Base-by-base conservation (phyloP, 2,888 invertebrate species). In the Drosophila ustulata region DNA sequence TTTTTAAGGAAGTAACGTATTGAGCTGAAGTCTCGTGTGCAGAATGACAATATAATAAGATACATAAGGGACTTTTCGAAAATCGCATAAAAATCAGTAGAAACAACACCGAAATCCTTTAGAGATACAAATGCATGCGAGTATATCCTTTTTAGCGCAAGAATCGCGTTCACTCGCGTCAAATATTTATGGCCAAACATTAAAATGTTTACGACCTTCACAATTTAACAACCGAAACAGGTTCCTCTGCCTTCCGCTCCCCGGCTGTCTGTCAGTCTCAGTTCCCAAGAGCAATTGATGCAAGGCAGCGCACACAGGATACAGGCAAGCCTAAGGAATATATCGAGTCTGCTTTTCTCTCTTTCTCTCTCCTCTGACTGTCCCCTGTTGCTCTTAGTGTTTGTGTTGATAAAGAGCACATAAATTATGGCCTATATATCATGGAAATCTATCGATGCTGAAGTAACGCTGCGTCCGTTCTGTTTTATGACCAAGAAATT, bases 191-290 rank as follows among this genome's bases (percentile, higher is more conserved):
- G 88, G 66, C 57, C 71, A 53, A 66, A 66, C 84, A 84, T 84
- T 86, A 86, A 88, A 83, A 88, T 81, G 70, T 84, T 88, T 86
- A 88, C 79, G 87, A 88, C 84, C 78, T 88, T 83, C 83, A 61
- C 84, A 73, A 86, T 88, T 84, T 83, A 83, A 86, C 80, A 83
- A 70, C 58, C 66, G 34, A 46, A 49, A 57, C 87, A 73, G 52
- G 47, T 59, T 46, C 66, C 41, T 3, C 28, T 32, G 8, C n/a
- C 13, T 43, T 30, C 25, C 39, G 37, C 39, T 18, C 55, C 23
- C 37, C n/a, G 11, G 28, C 30, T 26, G 18, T 8, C 26, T 13
- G 8, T 28, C 23, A 4, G 34, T 34, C 52, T 26, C 25, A 52
- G 61, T 43, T 61, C 61, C 53, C 61, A 8, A 32, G 53, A 45